Evolutionary conservation across 2,113 vertebrate genomes (phyloP).

Genomic region (Heptranchias perlo): DNA sequence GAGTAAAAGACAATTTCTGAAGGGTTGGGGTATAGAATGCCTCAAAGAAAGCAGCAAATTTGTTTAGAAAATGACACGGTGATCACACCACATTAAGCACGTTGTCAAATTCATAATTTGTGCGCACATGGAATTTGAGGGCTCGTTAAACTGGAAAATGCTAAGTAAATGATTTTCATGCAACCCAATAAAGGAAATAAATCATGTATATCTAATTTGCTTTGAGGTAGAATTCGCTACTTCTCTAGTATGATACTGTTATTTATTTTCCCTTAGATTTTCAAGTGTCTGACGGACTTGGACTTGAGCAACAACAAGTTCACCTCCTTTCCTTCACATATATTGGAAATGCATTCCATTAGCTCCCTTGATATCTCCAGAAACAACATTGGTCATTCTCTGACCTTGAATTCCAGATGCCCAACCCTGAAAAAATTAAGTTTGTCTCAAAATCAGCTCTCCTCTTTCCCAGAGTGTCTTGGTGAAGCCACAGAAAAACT

Average conservation of each 20-base stretch:
- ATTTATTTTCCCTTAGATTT: conserved; percentile 59
- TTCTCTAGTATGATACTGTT: neutral
- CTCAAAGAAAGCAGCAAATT: neutral
- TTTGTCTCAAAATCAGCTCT: conserved; percentile 80
- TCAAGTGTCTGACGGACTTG: conserved; percentile 75
- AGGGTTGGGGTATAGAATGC: neutral
- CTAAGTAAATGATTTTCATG: neutral
- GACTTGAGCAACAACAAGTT: conserved; percentile 86
- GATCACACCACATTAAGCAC: neutral
- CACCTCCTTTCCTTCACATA: conserved; percentile 61
- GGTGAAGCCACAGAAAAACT: conserved; percentile 56
- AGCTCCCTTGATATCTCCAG: conserved; percentile 75
- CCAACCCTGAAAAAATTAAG: conserved; percentile 74
- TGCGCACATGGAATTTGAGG: neutral
- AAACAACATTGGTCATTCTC: conserved; percentile 72
- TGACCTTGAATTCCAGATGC: conserved; percentile 57
- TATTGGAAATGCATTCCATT: conserved; percentile 74
- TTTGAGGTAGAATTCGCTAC: neutral
- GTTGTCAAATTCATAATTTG: neutral
- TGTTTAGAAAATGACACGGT: neutral
- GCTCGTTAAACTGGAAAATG: neutral
- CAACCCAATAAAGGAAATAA: neutral
- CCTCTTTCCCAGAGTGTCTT: conserved; percentile 62
- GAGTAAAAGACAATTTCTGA: neutral
- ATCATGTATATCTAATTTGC: neutral